Conservation (phyloP, 2,888 invertebrate genomes). For the Yponomeuta malinellus region DNA sequence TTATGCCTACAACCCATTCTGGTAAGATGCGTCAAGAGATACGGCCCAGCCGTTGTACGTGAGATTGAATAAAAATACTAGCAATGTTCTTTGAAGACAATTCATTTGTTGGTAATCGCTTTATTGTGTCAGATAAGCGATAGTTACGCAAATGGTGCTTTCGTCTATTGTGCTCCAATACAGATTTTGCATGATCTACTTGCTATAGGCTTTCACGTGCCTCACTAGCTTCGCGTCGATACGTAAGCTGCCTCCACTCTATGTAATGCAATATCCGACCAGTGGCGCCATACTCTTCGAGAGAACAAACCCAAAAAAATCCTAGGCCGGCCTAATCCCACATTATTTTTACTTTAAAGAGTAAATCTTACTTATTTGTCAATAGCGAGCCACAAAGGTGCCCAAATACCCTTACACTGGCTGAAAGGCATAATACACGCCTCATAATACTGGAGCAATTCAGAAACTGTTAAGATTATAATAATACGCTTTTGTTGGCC, state of each 20-base stretch:
- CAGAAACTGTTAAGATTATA: constrained; percentile 73
- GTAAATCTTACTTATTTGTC: constrained; percentile 74
- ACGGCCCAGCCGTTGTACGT: not conserved
- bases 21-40: constrained; percentile 28
- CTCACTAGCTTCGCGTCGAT: constrained; percentile 38
- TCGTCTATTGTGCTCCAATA: constrained; percentile 37
- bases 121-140: constrained; percentile 22
- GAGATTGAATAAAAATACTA: constrained; percentile 8
- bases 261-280: constrained; percentile 60
- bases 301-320: constrained; percentile 41
- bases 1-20: constrained; percentile 65
- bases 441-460: constrained; percentile 70
- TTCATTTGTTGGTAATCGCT: constrained; percentile 3
- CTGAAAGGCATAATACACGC: constrained; percentile 70
- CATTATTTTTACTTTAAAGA: constrained; percentile 63
- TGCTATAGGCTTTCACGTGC: constrained; percentile 33
- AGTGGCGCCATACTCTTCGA: constrained; percentile 59
- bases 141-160: constrained; percentile 53
- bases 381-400: constrained; percentile 72
- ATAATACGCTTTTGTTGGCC: constrained; percentile 69
- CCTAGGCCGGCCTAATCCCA: constrained; percentile 60
- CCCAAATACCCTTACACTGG: constrained; percentile 71
- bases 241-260: constrained; percentile 34
- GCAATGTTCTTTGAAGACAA: constrained; percentile 27
- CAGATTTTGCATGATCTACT: constrained; percentile 37